A percentile compares a stretch with the other conserved stretches of the same genome.
Evolutionary conservation across 1,140 invertebrate genomes (phyloP).

Genomic region (Melitaea cinxia): DNA sequence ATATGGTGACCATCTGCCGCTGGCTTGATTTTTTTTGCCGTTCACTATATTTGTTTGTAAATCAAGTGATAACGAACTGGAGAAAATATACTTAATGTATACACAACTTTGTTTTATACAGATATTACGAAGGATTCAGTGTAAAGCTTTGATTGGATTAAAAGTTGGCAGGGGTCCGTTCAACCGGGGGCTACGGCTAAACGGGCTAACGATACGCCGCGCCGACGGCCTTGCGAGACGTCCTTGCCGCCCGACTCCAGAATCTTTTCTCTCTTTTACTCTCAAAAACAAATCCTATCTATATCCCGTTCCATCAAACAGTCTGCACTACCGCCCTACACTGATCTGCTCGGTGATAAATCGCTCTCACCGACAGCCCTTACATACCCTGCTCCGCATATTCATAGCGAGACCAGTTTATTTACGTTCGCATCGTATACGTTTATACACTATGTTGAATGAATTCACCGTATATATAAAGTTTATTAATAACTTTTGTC

Average conservation of each 20-base stretch:
- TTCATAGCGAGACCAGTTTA: conserved; percentile 59
- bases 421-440: conserved; percentile 52
- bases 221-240: conserved; percentile 64
- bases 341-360: conserved; percentile 66
- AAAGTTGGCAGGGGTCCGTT: conserved; percentile 44
- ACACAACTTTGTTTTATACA: background rate
- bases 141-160: conserved; percentile 43
- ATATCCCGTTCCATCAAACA: conserved; percentile 42
- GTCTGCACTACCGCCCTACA: conserved; percentile 54
- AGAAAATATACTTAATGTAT: background rate
- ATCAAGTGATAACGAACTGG: background rate
- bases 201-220: conserved; percentile 57
- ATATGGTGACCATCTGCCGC: background rate
- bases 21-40: background rate
- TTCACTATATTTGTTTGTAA: background rate
- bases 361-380: conserved; percentile 63
- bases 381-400: conserved; percentile 49
- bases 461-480: conserved; percentile 52
- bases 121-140: background rate
- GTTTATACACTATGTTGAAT: conserved; percentile 70
- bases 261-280: conserved; percentile 27
- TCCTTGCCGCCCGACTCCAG: conserved; percentile 61
- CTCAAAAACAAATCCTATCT: conserved; percentile 41
- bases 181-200: conserved; percentile 42
- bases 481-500: conserved; percentile 63